These are phyloP conservation scores for Hedya salicella DNA, from an alignment of 2,888 invertebrate genomes.

Conservation along the genomic window DNA sequence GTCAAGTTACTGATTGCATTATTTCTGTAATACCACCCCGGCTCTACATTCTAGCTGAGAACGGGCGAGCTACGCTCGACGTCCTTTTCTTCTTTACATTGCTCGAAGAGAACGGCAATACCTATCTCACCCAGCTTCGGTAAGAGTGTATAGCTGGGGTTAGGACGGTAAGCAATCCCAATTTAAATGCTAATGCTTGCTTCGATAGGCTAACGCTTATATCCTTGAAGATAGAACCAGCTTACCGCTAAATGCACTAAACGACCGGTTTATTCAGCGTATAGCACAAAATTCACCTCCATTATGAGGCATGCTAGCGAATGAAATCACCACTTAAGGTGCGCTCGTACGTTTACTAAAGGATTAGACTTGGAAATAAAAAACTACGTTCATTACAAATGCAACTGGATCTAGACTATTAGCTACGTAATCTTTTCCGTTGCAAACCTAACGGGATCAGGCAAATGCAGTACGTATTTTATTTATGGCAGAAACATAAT, in stretches of 20 bases:
- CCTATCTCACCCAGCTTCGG: no score
- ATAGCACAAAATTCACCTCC: slow-evolving; percentile 49
- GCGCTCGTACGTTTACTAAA: neutral
- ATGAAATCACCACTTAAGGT: slow-evolving; percentile 44
- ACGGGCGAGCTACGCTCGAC: no score
- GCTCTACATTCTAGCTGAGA: no score
- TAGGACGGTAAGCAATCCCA: slow-evolving; percentile 47
- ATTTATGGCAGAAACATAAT: no score
- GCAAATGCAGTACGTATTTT: no score
- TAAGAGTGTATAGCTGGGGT: neutral
- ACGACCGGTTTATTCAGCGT: slow-evolving; percentile 49
- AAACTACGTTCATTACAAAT: slow-evolving; percentile 21
- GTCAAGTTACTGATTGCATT: no score
- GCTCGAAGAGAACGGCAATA: no score
- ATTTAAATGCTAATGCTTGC: slow-evolving; percentile 73
- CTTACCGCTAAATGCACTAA: slow-evolving; percentile 60
- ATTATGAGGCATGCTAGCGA: slow-evolving; percentile 49
- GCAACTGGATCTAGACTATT: slow-evolving; percentile 17
- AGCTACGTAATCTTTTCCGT: slow-evolving; percentile 11
- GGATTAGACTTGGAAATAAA: slow-evolving; percentile 16
- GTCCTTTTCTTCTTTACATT: no score
- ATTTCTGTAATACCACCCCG: no score
- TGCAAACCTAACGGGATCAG: neutral
- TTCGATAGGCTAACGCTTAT: slow-evolving; percentile 56
- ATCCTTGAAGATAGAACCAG: slow-evolving; percentile 62